Evolutionary conservation across 2,888 invertebrate species (phyloP).

Genomic region (Sthenelais limicola): DNA sequence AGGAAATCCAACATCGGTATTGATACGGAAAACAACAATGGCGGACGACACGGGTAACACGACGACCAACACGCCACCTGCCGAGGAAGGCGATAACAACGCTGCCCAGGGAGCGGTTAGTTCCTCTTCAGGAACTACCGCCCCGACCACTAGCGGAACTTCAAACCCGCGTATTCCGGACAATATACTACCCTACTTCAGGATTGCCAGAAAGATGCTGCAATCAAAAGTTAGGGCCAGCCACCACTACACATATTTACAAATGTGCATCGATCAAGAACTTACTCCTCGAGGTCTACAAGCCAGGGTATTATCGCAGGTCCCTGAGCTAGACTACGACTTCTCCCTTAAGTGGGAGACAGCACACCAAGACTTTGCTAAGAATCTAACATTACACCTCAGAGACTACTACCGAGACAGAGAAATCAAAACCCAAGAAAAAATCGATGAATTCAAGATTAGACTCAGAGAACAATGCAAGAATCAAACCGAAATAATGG

Average conservation of each 20-base stretch:
- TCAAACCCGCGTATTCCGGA: too few relatives aligned
- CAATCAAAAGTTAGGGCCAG: too few relatives aligned
- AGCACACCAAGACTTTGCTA: slow-evolving; percentile 1
- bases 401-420: not conserved
- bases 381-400: not conserved
- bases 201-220: too few relatives aligned
- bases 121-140: too few relatives aligned
- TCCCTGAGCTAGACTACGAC: not conserved
- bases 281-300: not conserved
- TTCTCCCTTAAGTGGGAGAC: slow-evolving; percentile 11
- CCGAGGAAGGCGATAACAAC: too few relatives aligned
- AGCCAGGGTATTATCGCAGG: not conserved
- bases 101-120: too few relatives aligned
- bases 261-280: not conserved
- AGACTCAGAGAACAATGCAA: not conserved
- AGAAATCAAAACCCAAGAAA: not conserved
- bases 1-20: too few relatives aligned
- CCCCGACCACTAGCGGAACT: too few relatives aligned
- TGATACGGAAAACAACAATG: too few relatives aligned
- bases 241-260: not conserved
- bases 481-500: not conserved
- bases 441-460: not conserved
- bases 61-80: too few relatives aligned
- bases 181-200: too few relatives aligned
- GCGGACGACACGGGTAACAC: too few relatives aligned